Conservation (phyloP, 2,113 vertebrate genomes). For the Anarrhichthys ocellatus region DNA sequence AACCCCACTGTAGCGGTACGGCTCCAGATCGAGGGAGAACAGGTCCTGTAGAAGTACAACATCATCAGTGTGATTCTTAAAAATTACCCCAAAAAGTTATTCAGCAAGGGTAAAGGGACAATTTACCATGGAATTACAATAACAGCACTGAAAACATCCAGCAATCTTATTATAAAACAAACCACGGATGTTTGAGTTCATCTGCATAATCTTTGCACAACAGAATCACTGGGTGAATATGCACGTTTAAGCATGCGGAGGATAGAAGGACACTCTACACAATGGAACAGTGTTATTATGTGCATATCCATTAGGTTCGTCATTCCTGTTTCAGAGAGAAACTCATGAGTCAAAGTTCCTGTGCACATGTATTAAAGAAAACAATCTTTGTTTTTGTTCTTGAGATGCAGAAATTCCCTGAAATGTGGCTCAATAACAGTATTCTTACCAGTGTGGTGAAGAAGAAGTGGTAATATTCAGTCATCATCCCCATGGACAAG, state of each 20-base stretch:
- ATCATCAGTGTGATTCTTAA: not conserved
- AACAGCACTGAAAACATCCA: constrained; percentile 50
- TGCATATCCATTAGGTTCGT: not conserved
- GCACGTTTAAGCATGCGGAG: not conserved
- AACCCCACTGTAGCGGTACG: constrained; percentile 96
- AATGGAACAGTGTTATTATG: constrained; percentile 1
- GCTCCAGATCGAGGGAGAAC: constrained; percentile 95
- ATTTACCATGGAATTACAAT: constrained; percentile 40
- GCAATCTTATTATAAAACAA: constrained; percentile 57
- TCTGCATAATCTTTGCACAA: constrained; percentile 51
- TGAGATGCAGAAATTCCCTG: not conserved
- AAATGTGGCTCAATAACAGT: not conserved
- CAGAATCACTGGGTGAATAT: constrained; percentile 24
- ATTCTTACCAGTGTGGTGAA: constrained; percentile 96
- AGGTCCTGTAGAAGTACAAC: constrained; percentile 86
- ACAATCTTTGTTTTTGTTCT: not conserved
- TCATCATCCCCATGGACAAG: constrained; percentile 99
- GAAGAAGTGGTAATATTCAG: constrained; percentile 99
- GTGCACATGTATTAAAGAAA: not conserved
- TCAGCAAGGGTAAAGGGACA: constrained; percentile 30
- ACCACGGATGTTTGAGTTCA: constrained; percentile 56
- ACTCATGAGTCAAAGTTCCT: not conserved
- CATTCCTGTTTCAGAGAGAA: not conserved
- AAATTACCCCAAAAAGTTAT: not conserved
- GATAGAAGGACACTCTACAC: constrained; percentile 34